Evolutionary conservation across 2,113 vertebrate species (phyloP).

Genomic region (Scomber colias): DNA sequence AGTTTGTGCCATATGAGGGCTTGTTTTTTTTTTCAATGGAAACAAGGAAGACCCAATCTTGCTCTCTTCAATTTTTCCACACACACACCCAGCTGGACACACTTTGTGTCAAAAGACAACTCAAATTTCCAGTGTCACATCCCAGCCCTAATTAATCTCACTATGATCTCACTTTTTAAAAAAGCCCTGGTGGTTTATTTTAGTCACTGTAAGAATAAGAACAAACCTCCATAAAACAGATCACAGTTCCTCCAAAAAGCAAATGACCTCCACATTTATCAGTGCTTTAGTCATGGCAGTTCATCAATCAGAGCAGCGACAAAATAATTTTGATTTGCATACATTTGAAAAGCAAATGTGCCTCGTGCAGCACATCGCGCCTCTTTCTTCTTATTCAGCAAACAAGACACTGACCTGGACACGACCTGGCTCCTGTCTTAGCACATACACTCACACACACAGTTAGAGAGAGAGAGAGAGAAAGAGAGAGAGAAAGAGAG

Average conservation of each 20-base stretch:
- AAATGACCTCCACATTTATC: conserved; percentile 10
- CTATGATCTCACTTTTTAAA: conserved; percentile 32
- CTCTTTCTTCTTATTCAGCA: conserved; percentile 26
- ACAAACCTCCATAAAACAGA: neutral
- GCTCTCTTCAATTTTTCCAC: neutral
- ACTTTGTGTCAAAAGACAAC: conserved; percentile 1
- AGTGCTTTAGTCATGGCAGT: conserved; percentile 15
- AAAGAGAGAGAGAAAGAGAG: no score
- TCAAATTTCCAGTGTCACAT: conserved; percentile 28
- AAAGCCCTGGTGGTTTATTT: conserved; percentile 12
- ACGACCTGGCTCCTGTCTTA: conserved; percentile 46
- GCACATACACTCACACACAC: neutral
- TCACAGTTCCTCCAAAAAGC: conserved; percentile 1
- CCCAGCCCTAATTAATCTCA: neutral
- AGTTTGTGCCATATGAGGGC: conserved; percentile 1
- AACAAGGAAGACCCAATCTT: neutral
- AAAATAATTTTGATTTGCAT: conserved; percentile 59
- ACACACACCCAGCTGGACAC: conserved; percentile 2
- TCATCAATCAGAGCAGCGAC: conserved; percentile 38
- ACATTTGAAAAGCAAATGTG: conserved; percentile 70
- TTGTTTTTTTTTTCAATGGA: conserved; percentile 19
- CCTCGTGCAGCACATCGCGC: conserved; percentile 20
- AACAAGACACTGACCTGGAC: conserved; percentile 60
- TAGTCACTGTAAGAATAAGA: neutral
- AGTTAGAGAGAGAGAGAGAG: neutral